Evolutionary conservation across 2,888 invertebrate genomes (phyloP).

Genomic region (Rambutsinella grinnellia): DNA sequence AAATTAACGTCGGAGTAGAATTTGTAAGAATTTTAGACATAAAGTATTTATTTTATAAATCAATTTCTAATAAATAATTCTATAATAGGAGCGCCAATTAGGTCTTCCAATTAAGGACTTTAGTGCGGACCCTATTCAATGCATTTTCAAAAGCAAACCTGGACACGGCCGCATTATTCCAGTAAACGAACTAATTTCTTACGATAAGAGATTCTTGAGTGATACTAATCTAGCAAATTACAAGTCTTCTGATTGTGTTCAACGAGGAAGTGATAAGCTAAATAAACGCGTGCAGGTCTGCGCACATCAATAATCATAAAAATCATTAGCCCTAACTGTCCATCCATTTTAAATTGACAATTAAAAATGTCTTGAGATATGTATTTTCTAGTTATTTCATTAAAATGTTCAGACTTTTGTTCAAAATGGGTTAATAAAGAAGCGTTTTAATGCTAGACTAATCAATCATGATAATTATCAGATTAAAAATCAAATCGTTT

Average conservation of each 20-base stretch:
- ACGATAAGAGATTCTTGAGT: constrained; percentile 3
- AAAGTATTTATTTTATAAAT: constrained; percentile 4
- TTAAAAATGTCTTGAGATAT: too few relatives aligned
- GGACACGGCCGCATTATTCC: constrained; percentile 53
- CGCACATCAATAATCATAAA: constrained; percentile 33
- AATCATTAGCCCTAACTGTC: too few relatives aligned
- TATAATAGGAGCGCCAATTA: constrained; percentile 43
- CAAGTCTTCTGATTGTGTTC: constrained; percentile 14
- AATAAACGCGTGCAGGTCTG: constrained; percentile 29
- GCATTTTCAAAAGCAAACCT: constrained; percentile 48
- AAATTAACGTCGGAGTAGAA: constrained; percentile 51
- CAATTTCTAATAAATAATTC: background rate
- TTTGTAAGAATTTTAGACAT: constrained; percentile 40
- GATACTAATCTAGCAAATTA: too few relatives aligned
- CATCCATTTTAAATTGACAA: too few relatives aligned
- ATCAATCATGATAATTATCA: too few relatives aligned
- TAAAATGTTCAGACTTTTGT: too few relatives aligned
- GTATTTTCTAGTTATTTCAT: too few relatives aligned
- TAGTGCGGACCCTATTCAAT: constrained; percentile 41
- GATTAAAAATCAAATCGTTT: too few relatives aligned
- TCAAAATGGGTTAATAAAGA: too few relatives aligned
- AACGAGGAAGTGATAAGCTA: background rate
- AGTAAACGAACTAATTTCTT: constrained; percentile 35
- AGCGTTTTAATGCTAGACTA: too few relatives aligned
- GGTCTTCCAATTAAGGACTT: constrained; percentile 51